Conservation (phyloP, 2,888 invertebrate species). For the Amblyjoppa fuscipennis region DNA sequence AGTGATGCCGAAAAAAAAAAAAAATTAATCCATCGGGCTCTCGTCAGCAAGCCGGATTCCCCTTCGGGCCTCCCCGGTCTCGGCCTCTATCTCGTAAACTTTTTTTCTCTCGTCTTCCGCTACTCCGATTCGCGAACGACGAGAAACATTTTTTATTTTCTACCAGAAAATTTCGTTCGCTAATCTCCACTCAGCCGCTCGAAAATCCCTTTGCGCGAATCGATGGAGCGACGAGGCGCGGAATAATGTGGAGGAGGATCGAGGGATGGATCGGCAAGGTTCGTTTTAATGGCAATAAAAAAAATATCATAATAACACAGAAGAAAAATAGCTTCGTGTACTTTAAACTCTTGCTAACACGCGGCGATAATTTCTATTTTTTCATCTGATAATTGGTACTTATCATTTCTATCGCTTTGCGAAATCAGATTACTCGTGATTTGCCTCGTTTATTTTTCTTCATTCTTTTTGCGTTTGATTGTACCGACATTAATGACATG, state of each 20-base stretch:
- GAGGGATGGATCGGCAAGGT: background rate
- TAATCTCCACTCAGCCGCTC: slow-evolving; percentile 42
- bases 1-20: slow-evolving; percentile 33
- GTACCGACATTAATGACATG: slow-evolving; percentile 29
- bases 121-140: slow-evolving; percentile 2
- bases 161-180: slow-evolving; percentile 43
- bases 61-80: slow-evolving; percentile 12
- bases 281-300: background rate
- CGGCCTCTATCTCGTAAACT: slow-evolving; percentile 34
- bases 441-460: background rate
- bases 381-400: background rate
- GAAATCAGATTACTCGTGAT: slow-evolving; percentile 6
- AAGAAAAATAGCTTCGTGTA: background rate
- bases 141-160: slow-evolving; percentile 29
- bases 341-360: background rate
- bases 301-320: background rate
- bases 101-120: slow-evolving; percentile 7
- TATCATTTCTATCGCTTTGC: background rate
- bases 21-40: slow-evolving; percentile 16
- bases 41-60: slow-evolving; percentile 41
- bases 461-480: background rate
- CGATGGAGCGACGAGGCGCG: slow-evolving; percentile 16
- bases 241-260: background rate
- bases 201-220: slow-evolving; percentile 31
- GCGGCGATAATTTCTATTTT: background rate